phyloP scores from a whole-genome alignment of 2,113 vertebrate genomes.

The Arenaria interpres region DNA sequence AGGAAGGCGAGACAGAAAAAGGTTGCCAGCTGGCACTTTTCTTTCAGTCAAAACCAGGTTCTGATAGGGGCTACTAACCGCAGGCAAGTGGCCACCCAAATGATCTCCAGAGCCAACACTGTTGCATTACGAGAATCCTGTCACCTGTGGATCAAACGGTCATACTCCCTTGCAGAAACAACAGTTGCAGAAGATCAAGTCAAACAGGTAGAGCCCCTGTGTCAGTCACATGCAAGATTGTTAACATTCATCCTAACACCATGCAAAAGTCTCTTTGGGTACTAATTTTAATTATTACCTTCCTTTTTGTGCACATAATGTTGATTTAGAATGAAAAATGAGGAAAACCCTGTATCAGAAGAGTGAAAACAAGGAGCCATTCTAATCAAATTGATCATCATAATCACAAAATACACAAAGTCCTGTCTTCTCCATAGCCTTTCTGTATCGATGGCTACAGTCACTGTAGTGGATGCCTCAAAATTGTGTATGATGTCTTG shows the following conservation, averaged over 20 bases:
- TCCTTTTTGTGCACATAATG: not conserved
- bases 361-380: not conserved
- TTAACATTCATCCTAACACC: not conserved
- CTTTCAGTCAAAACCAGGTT: not conserved
- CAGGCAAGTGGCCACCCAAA: no score
- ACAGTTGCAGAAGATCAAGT: no score
- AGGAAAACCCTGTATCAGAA: not conserved
- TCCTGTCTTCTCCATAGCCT: not conserved
- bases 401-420: not conserved
- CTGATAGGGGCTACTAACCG: not conserved
- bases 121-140: not conserved
- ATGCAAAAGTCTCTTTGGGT: rapidly evolving
- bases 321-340: not conserved
- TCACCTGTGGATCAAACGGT: not conserved
- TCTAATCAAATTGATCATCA: not conserved
- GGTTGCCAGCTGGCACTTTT: not conserved
- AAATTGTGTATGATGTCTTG: not conserved
- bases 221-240: not conserved
- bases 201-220: not conserved
- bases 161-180: not conserved
- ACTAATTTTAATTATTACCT: not conserved
- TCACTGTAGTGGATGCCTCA: not conserved
- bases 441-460: not conserved
- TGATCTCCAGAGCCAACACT: rapidly evolving
- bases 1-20: rapidly evolving